These are phyloP conservation scores for Gallinago stenura DNA, from an alignment of 2,797 vertebrate genomes.

Conservation along the genomic window DNA sequence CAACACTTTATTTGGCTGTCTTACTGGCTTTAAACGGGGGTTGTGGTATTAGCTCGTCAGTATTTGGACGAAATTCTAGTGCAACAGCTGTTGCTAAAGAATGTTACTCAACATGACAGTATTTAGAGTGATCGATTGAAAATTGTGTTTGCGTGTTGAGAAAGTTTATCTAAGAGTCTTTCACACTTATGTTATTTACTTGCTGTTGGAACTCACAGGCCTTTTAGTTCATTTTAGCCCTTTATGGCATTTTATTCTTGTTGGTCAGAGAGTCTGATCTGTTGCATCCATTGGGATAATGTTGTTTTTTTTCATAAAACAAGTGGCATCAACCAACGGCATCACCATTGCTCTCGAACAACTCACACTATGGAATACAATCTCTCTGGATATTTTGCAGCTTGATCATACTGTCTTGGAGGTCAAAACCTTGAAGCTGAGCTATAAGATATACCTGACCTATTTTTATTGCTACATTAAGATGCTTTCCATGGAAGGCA, in stretches of 20 bases:
- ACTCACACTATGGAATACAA: not conserved
- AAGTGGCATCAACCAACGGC: not conserved
- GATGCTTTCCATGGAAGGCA: not conserved
- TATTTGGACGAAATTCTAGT: constrained; percentile 8
- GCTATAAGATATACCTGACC: not conserved
- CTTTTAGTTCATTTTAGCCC: not conserved
- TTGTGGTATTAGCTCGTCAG: not conserved
- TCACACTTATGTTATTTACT: not conserved
- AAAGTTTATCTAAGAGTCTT: not conserved
- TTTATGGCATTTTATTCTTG: not conserved
- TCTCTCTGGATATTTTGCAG: not conserved
- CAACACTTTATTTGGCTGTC: not conserved
- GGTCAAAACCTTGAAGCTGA: not conserved
- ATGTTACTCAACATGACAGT: not conserved
- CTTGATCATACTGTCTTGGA: not conserved
- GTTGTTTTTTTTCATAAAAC: not conserved
- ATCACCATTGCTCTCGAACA: not conserved
- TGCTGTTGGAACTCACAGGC: not conserved
- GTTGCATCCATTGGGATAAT: not conserved
- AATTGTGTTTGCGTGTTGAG: not conserved
- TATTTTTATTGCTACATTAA: constrained; percentile 9
- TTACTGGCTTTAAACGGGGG: not conserved
- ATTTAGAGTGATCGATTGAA: not conserved
- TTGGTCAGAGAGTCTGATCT: not conserved
- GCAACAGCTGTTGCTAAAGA: constrained; percentile 24